Base-by-base conservation (phyloP, 2,113 vertebrate genomes). In the Brienomyrus brachyistius region DNA sequence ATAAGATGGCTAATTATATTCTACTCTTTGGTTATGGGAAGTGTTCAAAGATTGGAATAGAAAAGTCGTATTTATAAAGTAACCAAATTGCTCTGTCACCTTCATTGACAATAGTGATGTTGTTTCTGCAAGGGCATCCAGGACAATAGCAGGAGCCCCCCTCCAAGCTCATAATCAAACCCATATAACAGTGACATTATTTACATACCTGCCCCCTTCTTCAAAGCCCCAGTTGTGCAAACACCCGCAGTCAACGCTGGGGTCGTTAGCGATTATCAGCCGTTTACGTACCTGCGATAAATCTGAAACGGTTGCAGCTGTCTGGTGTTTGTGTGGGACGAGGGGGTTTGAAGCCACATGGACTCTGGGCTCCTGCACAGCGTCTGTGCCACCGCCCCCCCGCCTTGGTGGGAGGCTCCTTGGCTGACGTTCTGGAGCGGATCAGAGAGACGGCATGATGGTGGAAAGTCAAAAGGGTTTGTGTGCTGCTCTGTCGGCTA, bases 151-250 rank as follows among this genome's bases (percentile, higher is more conserved):
- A 10, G 48, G 8, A 40, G 35, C 35, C 84, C 52, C 84, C 48
- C 47, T 35, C 50, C 27, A 0, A 87, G 35, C 88, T 56, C 27
- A 62, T 89, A 83, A 83, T 83, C 11, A 89, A 56, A 82, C 77
- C 77, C 88, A 47, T 47, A 62, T 47, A 89, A 89, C 10, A 11
- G 88, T 80, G 13, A 77, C 17, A 5, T 50, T 90, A 74, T 90
- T 90, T 90, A 90, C 90, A 90, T 88, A 90, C 66, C 47, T 88
- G 80, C 35, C 27, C 43, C 23, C 51, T 47, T 74, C 86, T 80
- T 90, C 90, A 90, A 90, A 90, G 90, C 21, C 59, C 47, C 4
- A 9, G 54, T n/a, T 77, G 54, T 54, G 27, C 87, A 88, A 88
- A 90, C 86, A 82, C 84, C 50, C 11, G 74, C 70, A 52, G 88